Percentiles rank a stretch among this genome's conserved stretches.
phyloP scores from a whole-genome alignment of 2,113 vertebrate species.

The Crypturellus undulatus region DNA sequence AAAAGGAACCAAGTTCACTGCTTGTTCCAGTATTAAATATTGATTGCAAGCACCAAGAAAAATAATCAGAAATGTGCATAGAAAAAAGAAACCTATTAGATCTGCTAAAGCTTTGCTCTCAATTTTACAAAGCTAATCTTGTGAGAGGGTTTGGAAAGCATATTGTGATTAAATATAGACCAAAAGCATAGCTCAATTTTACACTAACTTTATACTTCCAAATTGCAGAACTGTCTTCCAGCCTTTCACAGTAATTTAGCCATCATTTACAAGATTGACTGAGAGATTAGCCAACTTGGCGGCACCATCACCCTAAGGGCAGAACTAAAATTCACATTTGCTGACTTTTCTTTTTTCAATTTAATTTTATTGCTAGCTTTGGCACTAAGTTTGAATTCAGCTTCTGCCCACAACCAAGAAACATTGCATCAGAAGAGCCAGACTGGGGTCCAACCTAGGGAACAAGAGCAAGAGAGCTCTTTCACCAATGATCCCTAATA shows the following conservation, averaged over 20 bases:
- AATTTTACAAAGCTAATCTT: neutral
- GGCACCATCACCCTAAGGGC: neutral
- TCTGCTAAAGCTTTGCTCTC: neutral
- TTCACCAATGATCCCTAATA: neutral
- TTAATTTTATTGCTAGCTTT: neutral
- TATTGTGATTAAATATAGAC: neutral
- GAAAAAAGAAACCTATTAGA: neutral
- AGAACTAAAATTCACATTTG: neutral
- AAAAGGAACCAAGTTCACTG: neutral
- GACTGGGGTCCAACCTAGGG: neutral
- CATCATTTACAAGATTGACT: neutral
- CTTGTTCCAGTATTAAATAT: neutral
- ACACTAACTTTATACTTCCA: neutral
- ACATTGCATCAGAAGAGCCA: neutral
- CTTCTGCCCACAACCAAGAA: neutral
- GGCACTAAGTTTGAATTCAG: neutral
- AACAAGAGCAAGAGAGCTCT: neutral
- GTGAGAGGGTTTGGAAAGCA: neutral
- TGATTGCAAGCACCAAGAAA: neutral
- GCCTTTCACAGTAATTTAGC: neutral
- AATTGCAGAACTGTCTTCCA: neutral
- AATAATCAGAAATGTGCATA: neutral
- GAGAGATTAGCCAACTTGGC: neutral
- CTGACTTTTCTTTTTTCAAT: neutral
- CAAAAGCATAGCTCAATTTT: neutral